Percentiles rank a stretch among this genome's conserved stretches.
Evolutionary conservation across 37 sponge, comb jelly and placozoan genomes (phyloP).

Genomic region (Beroe ovata): DNA sequence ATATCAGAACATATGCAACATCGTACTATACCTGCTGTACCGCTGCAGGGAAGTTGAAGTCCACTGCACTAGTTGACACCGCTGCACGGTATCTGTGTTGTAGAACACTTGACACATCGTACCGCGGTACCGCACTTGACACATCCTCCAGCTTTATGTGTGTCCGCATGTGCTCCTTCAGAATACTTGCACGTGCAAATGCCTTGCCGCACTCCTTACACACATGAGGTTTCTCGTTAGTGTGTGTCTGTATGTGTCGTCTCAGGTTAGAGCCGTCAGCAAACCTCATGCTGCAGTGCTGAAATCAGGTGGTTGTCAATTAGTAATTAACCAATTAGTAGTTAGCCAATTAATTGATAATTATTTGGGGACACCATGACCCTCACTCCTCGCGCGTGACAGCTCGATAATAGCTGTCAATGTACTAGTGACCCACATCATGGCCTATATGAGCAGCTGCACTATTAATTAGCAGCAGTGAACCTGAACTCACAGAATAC

Average conservation of each 20-base stretch:
- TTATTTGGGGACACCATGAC: too few species aligned
- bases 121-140: background rate
- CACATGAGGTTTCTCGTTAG: slow-evolving; percentile 61
- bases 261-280: slow-evolving; percentile 56
- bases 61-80: background rate
- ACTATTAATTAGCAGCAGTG: too few species aligned
- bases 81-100: background rate
- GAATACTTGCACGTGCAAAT: slow-evolving; percentile 35
- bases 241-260: slow-evolving; percentile 57
- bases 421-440: too few species aligned
- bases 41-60: background rate
- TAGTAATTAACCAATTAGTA: too few species aligned
- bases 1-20: too few species aligned
- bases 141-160: slow-evolving; percentile 1
- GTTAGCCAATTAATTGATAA: too few species aligned
- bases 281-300: slow-evolving; percentile 65
- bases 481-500: too few species aligned
- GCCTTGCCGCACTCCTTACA: slow-evolving; percentile 64
- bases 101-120: background rate
- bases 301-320: too few species aligned
- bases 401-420: too few species aligned
- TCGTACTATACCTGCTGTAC: too few species aligned
- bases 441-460: too few species aligned
- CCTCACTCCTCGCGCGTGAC: too few species aligned
- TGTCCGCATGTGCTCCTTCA: slow-evolving; percentile 59